A percentile compares a stretch with the other conserved stretches of the same genome.
phyloP scores from a whole-genome alignment of 2,888 invertebrate species.

The Chorisops tibialis region DNA sequence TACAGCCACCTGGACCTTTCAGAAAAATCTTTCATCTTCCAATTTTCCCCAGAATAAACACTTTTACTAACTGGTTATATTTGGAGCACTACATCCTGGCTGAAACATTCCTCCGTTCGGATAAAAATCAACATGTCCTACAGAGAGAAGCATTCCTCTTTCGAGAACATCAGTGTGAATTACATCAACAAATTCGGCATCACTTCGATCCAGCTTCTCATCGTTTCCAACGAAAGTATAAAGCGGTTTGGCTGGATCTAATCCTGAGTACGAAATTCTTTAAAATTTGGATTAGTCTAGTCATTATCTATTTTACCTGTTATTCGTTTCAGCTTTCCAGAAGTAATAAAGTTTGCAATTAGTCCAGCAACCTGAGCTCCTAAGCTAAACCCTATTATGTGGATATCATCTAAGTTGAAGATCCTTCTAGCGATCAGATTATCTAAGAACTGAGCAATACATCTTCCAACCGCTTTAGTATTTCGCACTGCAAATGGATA shows the following conservation, averaged over 20 bases:
- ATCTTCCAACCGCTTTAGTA: constrained; percentile 59
- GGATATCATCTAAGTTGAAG: constrained; percentile 54
- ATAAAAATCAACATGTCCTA: constrained; percentile 59
- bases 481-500: constrained; percentile 60
- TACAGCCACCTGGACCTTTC: constrained; percentile 57
- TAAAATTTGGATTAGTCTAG: not conserved
- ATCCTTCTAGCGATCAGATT: constrained; percentile 51
- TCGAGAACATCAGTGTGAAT: constrained; percentile 62
- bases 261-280: constrained; percentile 53
- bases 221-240: constrained; percentile 54
- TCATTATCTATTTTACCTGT: constrained; percentile 52
- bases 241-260: constrained; percentile 66
- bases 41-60: not conserved
- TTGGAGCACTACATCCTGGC: constrained; percentile 56
- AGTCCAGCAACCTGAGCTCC: constrained; percentile 62
- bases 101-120: constrained; percentile 59
- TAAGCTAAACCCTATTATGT: constrained; percentile 64
- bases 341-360: constrained; percentile 53
- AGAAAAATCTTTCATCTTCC: not conserved
- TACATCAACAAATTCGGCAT: constrained; percentile 63
- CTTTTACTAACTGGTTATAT: constrained; percentile 34
- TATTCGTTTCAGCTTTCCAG: constrained; percentile 54
- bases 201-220: constrained; percentile 56
- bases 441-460: constrained; percentile 59
- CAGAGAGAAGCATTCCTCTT: constrained; percentile 56